phyloP scores from a whole-genome alignment of 2,113 vertebrate genomes.

The Alligator sinensis region DNA sequence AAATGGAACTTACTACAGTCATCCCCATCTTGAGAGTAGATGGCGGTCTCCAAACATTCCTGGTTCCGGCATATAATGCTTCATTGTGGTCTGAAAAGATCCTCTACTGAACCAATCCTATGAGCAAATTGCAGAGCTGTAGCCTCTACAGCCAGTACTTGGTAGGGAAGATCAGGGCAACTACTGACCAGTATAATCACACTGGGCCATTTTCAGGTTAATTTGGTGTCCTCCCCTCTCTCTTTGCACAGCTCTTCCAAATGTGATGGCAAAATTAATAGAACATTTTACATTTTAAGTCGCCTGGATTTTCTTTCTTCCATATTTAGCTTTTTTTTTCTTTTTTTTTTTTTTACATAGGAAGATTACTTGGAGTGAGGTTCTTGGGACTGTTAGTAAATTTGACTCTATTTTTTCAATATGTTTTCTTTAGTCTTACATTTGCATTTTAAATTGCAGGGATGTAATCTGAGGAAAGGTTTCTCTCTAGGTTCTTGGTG shows the following conservation, averaged over 20 bases:
- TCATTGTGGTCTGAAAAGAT: background rate
- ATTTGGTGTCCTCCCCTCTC: background rate
- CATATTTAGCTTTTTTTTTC: background rate
- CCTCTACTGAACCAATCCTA: background rate
- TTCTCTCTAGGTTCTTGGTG: background rate
- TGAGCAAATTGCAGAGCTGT: background rate
- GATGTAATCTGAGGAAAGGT: background rate
- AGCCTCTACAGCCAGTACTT: background rate
- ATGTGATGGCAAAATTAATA: background rate
- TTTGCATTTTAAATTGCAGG: background rate
- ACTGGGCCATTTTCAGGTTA: background rate
- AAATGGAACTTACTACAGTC: accelerated
- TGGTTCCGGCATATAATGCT: accelerated
- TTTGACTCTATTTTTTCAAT: background rate
- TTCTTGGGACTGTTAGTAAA: background rate
- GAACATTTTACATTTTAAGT: background rate
- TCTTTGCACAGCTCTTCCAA: background rate
- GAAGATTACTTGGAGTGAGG: background rate
- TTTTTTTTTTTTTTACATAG: background rate
- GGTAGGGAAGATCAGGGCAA: background rate
- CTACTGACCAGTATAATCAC: background rate
- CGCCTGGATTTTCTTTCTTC: background rate
- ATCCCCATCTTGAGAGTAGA: background rate
- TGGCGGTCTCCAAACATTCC: background rate
- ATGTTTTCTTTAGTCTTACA: background rate